Percentiles rank a stretch among this genome's conserved stretches.
Evolutionary conservation across 2,888 invertebrate genomes (phyloP).

Genomic region (Lasioglossum oenotherae): DNA sequence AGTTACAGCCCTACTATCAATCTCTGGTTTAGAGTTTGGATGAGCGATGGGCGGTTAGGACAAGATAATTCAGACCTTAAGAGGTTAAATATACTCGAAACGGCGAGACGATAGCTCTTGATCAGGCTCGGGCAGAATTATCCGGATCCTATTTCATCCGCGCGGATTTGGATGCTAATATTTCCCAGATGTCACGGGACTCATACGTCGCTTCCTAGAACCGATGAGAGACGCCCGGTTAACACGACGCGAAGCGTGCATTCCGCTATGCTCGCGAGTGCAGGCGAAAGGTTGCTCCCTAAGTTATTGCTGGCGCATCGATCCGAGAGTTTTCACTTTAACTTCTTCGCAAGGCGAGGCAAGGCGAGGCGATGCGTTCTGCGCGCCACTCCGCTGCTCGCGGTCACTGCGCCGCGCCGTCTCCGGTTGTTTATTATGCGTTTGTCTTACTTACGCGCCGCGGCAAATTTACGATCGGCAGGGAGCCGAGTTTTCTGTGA

Average conservation of each 20-base stretch:
- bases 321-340: slow-evolving; percentile 63
- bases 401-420: slow-evolving; percentile 35
- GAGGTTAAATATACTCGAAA: slow-evolving; percentile 41
- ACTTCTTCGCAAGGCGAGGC: slow-evolving; percentile 18
- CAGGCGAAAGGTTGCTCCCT: slow-evolving; percentile 56
- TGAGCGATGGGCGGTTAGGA: neutral
- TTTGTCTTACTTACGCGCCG: slow-evolving; percentile 64
- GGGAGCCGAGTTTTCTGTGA: slow-evolving; percentile 45
- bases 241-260: slow-evolving; percentile 16
- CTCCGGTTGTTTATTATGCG: slow-evolving; percentile 60
- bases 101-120: slow-evolving; percentile 45
- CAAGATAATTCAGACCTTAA: neutral
- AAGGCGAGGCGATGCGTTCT: neutral
- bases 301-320: slow-evolving; percentile 62
- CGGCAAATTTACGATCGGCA: slow-evolving; percentile 45
- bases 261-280: slow-evolving; percentile 31
- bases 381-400: slow-evolving; percentile 40
- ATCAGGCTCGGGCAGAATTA: slow-evolving; percentile 39
- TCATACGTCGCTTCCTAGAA: slow-evolving; percentile 55
- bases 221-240: slow-evolving; percentile 27
- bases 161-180: slow-evolving; percentile 55
- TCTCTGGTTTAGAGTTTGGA: neutral
- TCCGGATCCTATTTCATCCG: slow-evolving; percentile 43
- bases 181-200: slow-evolving; percentile 47
- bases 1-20: too few relatives aligned